These are phyloP conservation scores for Cyprinodon variegatus DNA, from an alignment of 2,113 vertebrate species.

Conservation along the genomic window DNA sequence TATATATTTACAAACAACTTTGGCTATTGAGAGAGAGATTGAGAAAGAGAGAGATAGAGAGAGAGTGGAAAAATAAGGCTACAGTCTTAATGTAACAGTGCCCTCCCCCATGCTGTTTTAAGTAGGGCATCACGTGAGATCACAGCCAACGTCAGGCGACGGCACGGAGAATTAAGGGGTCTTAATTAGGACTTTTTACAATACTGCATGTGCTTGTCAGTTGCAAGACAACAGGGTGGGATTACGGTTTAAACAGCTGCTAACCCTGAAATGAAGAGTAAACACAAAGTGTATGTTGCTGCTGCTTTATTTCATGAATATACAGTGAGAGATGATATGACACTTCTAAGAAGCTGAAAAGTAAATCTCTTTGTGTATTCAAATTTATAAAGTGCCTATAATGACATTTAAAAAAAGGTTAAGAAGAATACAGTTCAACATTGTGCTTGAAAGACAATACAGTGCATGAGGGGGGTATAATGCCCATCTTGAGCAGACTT, in stretches of 20 bases:
- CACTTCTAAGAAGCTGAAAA: not conserved
- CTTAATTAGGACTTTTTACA: conserved; percentile 79
- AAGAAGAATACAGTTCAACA: conserved; percentile 64
- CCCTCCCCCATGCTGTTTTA: conserved; percentile 36
- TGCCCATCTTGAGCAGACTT: conserved; percentile 72
- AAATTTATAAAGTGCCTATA: not conserved
- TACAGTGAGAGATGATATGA: too few relatives aligned
- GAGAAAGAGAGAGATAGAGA: too few relatives aligned
- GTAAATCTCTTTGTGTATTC: not conserved
- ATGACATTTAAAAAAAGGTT: conserved; percentile 14
- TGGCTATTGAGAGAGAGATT: too few relatives aligned
- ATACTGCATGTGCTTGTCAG: conserved; percentile 71
- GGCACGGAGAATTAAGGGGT: conserved; percentile 75
- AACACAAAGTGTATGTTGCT: conserved; percentile 37
- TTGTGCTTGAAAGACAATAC: conserved; percentile 72
- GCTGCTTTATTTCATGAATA: conserved; percentile 13
- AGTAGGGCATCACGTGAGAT: conserved; percentile 69
- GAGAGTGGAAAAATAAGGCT: too few relatives aligned
- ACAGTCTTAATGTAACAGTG: conserved; percentile 16
- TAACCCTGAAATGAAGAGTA: conserved; percentile 64
- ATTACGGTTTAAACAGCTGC: conserved; percentile 71
- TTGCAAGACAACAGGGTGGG: conserved; percentile 64
- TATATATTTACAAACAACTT: too few relatives aligned
- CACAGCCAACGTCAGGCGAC: conserved; percentile 75
- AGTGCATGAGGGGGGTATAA: conserved; percentile 47